Conservation (phyloP, 2,797 vertebrate genomes). For the Myotis findleyi region DNA sequence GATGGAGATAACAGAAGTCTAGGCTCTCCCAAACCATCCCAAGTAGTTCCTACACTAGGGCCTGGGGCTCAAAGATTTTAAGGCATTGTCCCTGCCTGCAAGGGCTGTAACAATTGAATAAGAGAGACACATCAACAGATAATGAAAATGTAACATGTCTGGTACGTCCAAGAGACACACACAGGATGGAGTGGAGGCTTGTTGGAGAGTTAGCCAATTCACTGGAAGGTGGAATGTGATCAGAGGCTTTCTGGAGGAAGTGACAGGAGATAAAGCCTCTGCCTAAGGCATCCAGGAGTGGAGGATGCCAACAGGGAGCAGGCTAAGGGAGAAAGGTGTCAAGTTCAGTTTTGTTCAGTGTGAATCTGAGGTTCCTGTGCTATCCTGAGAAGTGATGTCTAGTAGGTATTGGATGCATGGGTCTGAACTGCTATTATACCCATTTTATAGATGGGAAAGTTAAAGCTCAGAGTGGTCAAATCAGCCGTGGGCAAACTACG, state of each 20-base stretch:
- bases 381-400: too few species aligned
- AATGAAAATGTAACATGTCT: not conserved
- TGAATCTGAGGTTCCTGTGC: not conserved
- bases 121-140: not conserved
- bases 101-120: not conserved
- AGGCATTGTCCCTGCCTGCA: not conserved
- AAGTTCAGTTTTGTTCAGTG: not conserved
- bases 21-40: not conserved
- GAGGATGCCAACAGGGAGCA: not conserved
- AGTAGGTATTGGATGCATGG: accelerated
- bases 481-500: too few species aligned
- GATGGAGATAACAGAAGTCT: not conserved
- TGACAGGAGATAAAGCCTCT: not conserved
- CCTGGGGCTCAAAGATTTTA: not conserved
- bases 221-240: not conserved
- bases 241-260: not conserved
- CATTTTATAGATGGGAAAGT: not conserved
- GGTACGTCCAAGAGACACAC: not conserved
- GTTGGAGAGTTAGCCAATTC: not conserved
- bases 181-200: not conserved
- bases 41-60: not conserved
- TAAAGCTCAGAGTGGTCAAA: not conserved
- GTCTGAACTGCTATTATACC: not conserved
- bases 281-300: not conserved
- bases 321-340: not conserved